Base-by-base conservation (phyloP, 2,113 vertebrate species). In the Myrmophylax atrothorax region DNA sequence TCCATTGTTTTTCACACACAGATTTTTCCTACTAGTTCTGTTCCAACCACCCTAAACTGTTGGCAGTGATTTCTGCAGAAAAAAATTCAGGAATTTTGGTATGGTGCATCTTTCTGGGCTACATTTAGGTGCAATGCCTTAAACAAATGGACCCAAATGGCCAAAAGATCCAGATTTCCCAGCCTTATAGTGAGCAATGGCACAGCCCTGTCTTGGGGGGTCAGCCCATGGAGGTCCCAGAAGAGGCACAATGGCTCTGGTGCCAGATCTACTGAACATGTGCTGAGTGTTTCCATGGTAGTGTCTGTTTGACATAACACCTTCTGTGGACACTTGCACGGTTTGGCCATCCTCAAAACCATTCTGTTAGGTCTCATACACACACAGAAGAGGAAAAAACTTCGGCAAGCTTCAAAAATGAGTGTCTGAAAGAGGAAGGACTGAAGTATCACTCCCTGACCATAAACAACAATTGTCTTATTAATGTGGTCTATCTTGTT, bases 11-110 rank as follows among this genome's bases (percentile, higher is more conserved):
- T 85, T 66, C 67, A 69, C 50, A 44, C 6, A 8, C 5, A 40
- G 67, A 35, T 46, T 74, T 74, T 56, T 80, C 42, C 44, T 68
- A 42, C 78, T 74, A 33, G 50, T 92, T 92, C 58, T 83, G 42
- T 79, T 87, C 77, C 50, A 83, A 73, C 31, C 10, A 76, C 23
- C 6, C 8, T 69, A 78, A 87, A 68, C 59, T 37, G 74, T 26
- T 1, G 2, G 25, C 25, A 76, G 62, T 24, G 31, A 89, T 42
- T 69, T 87, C 67, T 79, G 28, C 29, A 86, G 69, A 29, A 72
- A 72, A n/a, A 12, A 33, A 49, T 14, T 42, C 77, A 64, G 49
- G 44, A 40, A 49, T 89, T 67, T 87, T 37, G 44, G 19, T 83
- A 53, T 9, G 3, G 0, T 75, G 9, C 44, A 33, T 53, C 42